Evolutionary conservation across 1,140 invertebrate genomes (phyloP), one percentile per base, ranked within the genome.

Genomic region (Rhagoletis pomonella): DNA sequence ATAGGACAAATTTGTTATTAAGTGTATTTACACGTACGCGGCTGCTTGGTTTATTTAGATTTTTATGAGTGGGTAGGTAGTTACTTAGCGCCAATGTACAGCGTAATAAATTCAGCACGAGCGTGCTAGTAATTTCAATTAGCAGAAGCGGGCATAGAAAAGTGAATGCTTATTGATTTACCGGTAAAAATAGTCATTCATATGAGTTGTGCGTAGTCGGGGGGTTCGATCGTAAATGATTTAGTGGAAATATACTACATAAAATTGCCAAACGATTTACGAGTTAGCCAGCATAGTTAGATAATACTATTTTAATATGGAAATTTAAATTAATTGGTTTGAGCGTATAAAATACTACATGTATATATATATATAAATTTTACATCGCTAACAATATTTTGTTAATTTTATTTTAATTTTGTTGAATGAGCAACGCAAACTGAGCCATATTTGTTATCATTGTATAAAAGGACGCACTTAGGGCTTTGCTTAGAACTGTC

Each of bases 121-220:
- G 39, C 64, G 64, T 67, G 64, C 7, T 42, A 12, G 64, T 67
- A 67, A 67, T 67, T 67, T 67, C 10, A 67, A 67, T 67, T 67
- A 67, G 12, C 60, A 62, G 12, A 67, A 29, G 12, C 39, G 64
- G 64, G 12, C 7, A 10, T 39, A 29, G 4, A 62, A 62, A n/a
- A 39, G 64, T 12, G 29, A 39, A n/a, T 67, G 29, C 6, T 19
- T 39, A 67, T 39, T 10, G 9, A 67, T 29, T 64, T 64, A 55
- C 1, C 50, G 50, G 64, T 19, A 67, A 29, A 29, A 67, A 5
- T 6, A 67, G 39, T 3, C 64, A 67, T 67, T 39, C n/a, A 5
- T 3, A 19, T 29, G 19, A 0, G 2, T n/a, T 67, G 9, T n/a
- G 19, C 64, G 2, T 39, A 67, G 39, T 10, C n/a, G 29, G 64